A percentile compares a stretch with the other conserved stretches of the same genome.
These are phyloP conservation scores for Pandemis heparana DNA, from an alignment of 2,888 invertebrate genomes.

Conservation along the genomic window DNA sequence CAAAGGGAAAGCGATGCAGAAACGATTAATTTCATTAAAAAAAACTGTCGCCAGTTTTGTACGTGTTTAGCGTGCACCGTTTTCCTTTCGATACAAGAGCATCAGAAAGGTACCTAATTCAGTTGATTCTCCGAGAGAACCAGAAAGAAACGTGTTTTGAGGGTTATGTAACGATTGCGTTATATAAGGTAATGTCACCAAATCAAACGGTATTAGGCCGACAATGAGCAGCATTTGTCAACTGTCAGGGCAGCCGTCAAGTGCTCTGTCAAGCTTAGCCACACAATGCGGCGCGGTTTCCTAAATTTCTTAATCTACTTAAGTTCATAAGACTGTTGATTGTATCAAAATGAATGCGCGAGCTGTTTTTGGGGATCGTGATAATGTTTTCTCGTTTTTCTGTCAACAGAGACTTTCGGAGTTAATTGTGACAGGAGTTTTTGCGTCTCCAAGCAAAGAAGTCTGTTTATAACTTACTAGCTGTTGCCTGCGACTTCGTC, in stretches of 20 bases:
- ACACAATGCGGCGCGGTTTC: constrained; percentile 35
- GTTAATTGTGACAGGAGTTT: neutral
- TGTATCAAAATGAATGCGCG: constrained; percentile 7
- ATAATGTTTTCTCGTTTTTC: neutral
- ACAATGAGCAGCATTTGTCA: constrained; percentile 41
- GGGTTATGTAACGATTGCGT: constrained; percentile 19
- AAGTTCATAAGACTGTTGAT: constrained; percentile 29
- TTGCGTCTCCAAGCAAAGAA: neutral
- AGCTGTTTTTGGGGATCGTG: neutral
- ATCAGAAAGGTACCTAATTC: constrained; percentile 4
- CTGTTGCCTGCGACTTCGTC: too few species aligned
- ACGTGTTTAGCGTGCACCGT: neutral
- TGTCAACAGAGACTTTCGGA: neutral
- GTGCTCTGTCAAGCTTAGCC: constrained; percentile 38
- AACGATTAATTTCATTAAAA: neutral
- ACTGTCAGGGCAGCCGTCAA: constrained; percentile 40
- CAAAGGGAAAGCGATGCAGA: too few species aligned
- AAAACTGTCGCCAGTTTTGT: neutral
- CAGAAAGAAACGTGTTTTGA: constrained; percentile 3
- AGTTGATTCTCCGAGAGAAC: neutral
- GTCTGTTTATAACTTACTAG: too few species aligned
- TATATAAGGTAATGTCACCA: constrained; percentile 38
- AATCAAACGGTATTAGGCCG: constrained; percentile 42
- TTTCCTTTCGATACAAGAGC: constrained; percentile 9
- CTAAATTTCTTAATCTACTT: constrained; percentile 43